Evolutionary conservation across 2,113 vertebrate genomes (phyloP).

Genomic region (Myrmecophaga tridactyla): DNA sequence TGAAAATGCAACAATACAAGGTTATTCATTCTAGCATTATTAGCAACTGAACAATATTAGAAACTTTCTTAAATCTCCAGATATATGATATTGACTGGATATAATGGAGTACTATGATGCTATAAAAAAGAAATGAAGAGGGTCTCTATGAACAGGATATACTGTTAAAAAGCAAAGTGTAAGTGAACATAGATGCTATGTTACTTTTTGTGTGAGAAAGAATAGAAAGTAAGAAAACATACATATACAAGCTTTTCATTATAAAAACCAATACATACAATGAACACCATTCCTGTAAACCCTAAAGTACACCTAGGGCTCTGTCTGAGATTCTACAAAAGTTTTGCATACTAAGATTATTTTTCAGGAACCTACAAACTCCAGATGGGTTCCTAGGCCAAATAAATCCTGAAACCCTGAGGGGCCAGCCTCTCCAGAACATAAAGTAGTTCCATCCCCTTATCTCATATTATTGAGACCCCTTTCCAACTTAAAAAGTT

Average conservation of each 20-base stretch:
- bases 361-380: no score
- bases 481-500: no score
- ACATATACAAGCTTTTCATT: not conserved
- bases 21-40: not conserved
- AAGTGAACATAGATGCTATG: not conserved
- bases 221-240: not conserved
- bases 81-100: not conserved
- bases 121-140: not conserved
- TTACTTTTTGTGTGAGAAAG: not conserved
- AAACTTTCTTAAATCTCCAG: not conserved
- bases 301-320: no score
- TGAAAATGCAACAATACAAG: not conserved
- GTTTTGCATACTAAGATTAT: no score
- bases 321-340: no score
- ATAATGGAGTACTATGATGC: not conserved
- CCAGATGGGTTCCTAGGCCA: no score
- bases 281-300: no score
- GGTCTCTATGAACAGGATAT: not conserved
- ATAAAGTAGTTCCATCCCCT: no score
- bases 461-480: no score
- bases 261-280: no score
- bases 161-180: not conserved
- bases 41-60: not conserved
- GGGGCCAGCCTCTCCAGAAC: no score
- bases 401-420: no score